A percentile compares a stretch with the other conserved stretches of the same genome.
Evolutionary conservation across 2,888 invertebrate species (phyloP).

Genomic region (Drosophila demipolita): DNA sequence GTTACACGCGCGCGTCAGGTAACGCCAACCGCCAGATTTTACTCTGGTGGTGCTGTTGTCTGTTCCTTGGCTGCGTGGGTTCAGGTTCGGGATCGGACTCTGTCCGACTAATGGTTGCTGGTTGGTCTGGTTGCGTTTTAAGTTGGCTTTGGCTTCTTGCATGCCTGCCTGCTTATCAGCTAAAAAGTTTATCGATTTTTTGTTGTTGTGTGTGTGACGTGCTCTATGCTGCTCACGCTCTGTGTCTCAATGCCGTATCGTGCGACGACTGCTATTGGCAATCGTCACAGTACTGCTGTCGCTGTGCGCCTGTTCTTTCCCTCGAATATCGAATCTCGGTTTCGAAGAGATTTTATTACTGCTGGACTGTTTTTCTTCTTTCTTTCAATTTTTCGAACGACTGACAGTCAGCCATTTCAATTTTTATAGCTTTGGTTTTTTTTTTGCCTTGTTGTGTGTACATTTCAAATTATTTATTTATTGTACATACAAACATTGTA

Average conservation of each 20-base stretch:
- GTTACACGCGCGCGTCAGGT: conserved; percentile 83
- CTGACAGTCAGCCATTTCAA: conserved; percentile 48
- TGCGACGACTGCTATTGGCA: conserved; percentile 7
- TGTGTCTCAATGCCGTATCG: conserved; percentile 1
- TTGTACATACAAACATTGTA: conserved; percentile 69
- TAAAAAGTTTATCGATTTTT: conserved; percentile 61
- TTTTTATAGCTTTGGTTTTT: conserved; percentile 34
- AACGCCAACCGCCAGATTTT: conserved; percentile 45
- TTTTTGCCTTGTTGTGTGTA: conserved; percentile 38
- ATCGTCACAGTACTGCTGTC: conserved; percentile 53
- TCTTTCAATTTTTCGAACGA: conserved; percentile 23
- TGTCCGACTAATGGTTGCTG: conserved; percentile 22
- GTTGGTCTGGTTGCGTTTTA: conserved; percentile 34
- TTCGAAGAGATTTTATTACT: conserved; percentile 83
- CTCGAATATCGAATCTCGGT: conserved; percentile 85
- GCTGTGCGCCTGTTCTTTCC: conserved; percentile 83
- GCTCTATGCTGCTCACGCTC: conserved; percentile 15
- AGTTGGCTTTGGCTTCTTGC: conserved; percentile 28
- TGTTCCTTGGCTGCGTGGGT: conserved; percentile 23
- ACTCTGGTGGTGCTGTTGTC: conserved; percentile 17
- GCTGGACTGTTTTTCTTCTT: conserved; percentile 10
- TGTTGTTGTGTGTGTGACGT: conserved; percentile 10
- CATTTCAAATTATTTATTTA: conserved; percentile 74
- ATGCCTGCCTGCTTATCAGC: conserved; percentile 45
- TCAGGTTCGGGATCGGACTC: conserved; percentile 18